Evolutionary conservation across 2,113 vertebrate species (phyloP).

Genomic region (Cranoglanis bouderius): DNA sequence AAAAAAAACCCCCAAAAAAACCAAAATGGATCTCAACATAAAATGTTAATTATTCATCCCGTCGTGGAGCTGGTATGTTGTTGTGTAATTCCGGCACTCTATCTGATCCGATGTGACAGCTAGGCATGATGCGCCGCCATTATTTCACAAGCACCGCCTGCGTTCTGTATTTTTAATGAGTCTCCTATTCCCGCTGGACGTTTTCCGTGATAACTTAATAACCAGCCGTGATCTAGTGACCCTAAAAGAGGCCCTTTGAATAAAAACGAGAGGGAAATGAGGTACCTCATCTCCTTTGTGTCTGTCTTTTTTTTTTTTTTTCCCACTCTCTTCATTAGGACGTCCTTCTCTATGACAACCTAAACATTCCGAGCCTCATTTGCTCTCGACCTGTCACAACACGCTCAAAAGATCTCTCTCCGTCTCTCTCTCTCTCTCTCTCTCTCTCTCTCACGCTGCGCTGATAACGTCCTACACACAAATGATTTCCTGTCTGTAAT

Average conservation of each 20-base stretch:
- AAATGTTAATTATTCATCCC: not conserved
- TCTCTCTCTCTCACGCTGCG: not conserved
- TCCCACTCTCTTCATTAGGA: conserved; percentile 45
- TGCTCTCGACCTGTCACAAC: conserved; percentile 32
- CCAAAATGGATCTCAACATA: not conserved
- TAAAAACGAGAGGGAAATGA: conserved; percentile 30
- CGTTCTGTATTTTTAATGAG: conserved; percentile 44
- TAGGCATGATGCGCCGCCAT: not conserved
- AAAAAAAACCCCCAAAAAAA: not conserved
- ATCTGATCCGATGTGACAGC: not conserved
- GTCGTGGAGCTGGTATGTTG: not conserved
- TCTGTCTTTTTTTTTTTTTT: conserved; percentile 16
- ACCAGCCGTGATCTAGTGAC: conserved; percentile 38
- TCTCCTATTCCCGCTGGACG: conserved; percentile 24
- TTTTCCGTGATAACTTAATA: conserved; percentile 50
- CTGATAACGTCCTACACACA: conserved; percentile 19
- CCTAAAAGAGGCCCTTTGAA: conserved; percentile 34
- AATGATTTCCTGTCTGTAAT: not conserved
- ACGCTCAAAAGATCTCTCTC: not conserved
- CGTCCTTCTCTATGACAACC: conserved; percentile 26
- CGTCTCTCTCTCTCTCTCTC: not conserved
- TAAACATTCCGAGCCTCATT: conserved; percentile 24
- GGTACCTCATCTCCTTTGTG: conserved; percentile 5
- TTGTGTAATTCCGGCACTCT: not conserved
- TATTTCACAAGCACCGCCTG: conserved; percentile 1